Conservation (phyloP, 1,140 invertebrate genomes). For the Tachypleus tridentatus region DNA sequence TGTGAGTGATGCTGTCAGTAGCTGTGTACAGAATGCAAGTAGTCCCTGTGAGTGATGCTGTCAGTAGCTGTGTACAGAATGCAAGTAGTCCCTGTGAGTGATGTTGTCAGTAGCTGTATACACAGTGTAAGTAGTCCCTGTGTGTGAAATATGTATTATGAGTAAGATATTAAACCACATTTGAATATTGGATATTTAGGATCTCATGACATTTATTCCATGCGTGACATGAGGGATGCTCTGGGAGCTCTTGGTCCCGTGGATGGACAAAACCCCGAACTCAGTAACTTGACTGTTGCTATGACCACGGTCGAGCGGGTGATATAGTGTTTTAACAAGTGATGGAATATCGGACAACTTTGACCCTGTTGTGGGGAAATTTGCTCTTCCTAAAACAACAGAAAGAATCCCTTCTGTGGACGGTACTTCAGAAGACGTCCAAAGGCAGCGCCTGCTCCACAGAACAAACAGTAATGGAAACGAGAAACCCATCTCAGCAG, state of each 20-base stretch:
- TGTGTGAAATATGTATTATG: too few relatives aligned
- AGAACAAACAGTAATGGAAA: too few relatives aligned
- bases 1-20: too few relatives aligned
- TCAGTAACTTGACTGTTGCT: slow-evolving; percentile 82
- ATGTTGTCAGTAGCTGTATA: too few relatives aligned
- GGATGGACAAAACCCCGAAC: slow-evolving; percentile 73
- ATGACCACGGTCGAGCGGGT: slow-evolving; percentile 69
- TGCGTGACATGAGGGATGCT: slow-evolving; percentile 87
- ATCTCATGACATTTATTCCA: slow-evolving; percentile 75
- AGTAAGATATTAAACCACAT: too few relatives aligned
- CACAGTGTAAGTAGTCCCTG: too few relatives aligned
- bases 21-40: too few relatives aligned
- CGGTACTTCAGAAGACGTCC: background rate
- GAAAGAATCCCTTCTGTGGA: slow-evolving; percentile 10
- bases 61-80: too few relatives aligned
- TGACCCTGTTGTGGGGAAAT: slow-evolving; percentile 86
- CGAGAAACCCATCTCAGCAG: too few relatives aligned
- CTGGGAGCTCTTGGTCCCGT: slow-evolving; percentile 83
- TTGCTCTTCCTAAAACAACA: slow-evolving; percentile 48
- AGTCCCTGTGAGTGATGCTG: too few relatives aligned
- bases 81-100: too few relatives aligned
- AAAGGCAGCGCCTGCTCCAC: too few relatives aligned
- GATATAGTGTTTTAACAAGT: slow-evolving; percentile 81
- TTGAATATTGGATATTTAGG: slow-evolving; percentile 34
- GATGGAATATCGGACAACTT: slow-evolving; percentile 89